A percentile compares a stretch with the other conserved stretches of the same genome.
These are phyloP conservation scores for Channallabes apus DNA, from an alignment of 2,797 vertebrate genomes.

Conservation along the genomic window DNA sequence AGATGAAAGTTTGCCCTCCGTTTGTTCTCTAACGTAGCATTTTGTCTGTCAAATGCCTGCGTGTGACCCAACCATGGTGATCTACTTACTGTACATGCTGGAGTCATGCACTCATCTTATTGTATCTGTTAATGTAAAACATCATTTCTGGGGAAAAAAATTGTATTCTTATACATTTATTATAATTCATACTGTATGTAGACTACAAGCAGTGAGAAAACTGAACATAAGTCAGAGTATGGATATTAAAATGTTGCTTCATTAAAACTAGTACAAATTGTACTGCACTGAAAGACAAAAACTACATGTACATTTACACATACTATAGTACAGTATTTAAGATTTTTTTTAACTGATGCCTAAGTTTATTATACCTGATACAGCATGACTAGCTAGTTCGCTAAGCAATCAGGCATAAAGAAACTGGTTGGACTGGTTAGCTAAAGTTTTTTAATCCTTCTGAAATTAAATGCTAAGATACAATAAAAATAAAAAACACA, in stretches of 20 bases:
- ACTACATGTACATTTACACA: not conserved
- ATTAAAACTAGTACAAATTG: not conserved
- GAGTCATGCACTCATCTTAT: not conserved
- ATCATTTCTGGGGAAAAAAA: not conserved
- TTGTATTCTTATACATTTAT: not conserved
- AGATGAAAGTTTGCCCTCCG: slow-evolving; percentile 71
- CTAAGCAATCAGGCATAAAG: not conserved
- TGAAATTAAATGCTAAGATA: not conserved
- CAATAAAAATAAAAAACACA: not conserved
- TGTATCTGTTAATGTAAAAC: too few species aligned
- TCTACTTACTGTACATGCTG: slow-evolving; percentile 8
- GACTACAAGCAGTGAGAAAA: not conserved
- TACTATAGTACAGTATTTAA: not conserved
- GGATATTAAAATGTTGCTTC: not conserved
- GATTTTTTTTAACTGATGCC: not conserved
- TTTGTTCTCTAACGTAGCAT: slow-evolving; percentile 69
- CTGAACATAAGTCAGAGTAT: not conserved
- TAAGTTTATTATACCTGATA: not conserved
- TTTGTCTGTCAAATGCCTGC: slow-evolving; percentile 64
- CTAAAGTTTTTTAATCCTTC: not conserved
- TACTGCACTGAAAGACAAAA: not conserved
- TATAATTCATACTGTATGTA: too few species aligned
- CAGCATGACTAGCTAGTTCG: not conserved
- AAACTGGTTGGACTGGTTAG: not conserved
- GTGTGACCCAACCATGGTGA: slow-evolving; percentile 47